Evolutionary conservation across 2,797 vertebrate genomes (phyloP).

Genomic region (Sebastes baramenuke): DNA sequence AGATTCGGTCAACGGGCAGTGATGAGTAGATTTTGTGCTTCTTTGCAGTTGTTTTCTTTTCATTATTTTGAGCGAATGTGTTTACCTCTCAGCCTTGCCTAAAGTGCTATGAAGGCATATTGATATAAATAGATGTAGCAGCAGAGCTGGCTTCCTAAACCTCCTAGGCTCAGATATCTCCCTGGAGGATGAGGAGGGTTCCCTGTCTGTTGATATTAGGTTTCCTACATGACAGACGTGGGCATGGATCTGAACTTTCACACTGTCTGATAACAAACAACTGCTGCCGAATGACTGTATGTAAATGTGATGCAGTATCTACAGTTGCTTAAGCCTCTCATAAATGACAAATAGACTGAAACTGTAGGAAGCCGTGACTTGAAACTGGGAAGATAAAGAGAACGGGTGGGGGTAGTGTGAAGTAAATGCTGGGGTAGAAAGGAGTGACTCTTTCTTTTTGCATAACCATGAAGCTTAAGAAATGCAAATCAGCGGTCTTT

Average conservation of each 20-base stretch:
- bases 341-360: constrained; percentile 1
- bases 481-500: constrained; percentile 77
- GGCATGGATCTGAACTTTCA: constrained; percentile 15
- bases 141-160: constrained; percentile 25
- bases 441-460: constrained; percentile 48
- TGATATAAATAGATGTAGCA: constrained; percentile 63
- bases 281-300: background rate
- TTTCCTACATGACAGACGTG: constrained; percentile 38
- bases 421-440: constrained; percentile 23
- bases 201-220: constrained; percentile 55
- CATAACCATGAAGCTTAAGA: constrained; percentile 64
- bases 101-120: constrained; percentile 31
- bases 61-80: constrained; percentile 13
- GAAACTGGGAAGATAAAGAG: constrained; percentile 34
- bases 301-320: background rate
- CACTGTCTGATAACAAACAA: background rate
- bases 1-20: background rate
- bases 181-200: constrained; percentile 57
- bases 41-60: constrained; percentile 22
- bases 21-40: constrained; percentile 1
- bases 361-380: constrained; percentile 16
- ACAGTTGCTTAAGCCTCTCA: background rate
- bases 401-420: constrained; percentile 34
- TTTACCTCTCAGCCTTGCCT: constrained; percentile 29
- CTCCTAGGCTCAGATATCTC: constrained; percentile 55